These are phyloP conservation scores for Danio jaintianensis DNA, from an alignment of 2,797 vertebrate genomes.

Conservation along the genomic window DNA sequence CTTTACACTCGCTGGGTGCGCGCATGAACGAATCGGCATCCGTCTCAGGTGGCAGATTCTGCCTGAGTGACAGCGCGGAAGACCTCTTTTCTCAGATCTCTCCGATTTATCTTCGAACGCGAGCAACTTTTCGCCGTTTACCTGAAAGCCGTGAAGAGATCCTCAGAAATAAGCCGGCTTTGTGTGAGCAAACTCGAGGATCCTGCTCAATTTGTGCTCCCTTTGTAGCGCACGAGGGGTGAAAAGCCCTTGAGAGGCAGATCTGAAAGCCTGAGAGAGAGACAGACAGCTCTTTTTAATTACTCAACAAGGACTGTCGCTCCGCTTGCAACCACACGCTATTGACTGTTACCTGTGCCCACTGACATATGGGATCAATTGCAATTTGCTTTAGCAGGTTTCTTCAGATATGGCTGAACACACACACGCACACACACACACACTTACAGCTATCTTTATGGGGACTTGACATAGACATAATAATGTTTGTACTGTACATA, in stretches of 20 bases:
- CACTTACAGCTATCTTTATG: too few species aligned
- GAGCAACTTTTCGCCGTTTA: constrained; percentile 65
- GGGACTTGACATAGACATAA: too few species aligned
- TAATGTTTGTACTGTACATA: too few species aligned
- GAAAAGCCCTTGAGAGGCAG: constrained; percentile 29
- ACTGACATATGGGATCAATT: constrained; percentile 61
- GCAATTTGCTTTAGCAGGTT: constrained; percentile 66
- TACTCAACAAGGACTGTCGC: constrained; percentile 59
- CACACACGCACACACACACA: not conserved
- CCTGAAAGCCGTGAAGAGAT: constrained; percentile 72
- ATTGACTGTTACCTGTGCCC: constrained; percentile 66
- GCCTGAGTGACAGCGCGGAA: constrained; percentile 86
- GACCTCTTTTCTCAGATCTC: constrained; percentile 67
- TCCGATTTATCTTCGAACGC: constrained; percentile 60
- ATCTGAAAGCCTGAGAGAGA: constrained; percentile 26
- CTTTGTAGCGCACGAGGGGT: constrained; percentile 44
- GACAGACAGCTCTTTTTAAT: constrained; percentile 58
- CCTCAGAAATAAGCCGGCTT: constrained; percentile 74
- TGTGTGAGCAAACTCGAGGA: constrained; percentile 72
- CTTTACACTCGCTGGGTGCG: constrained; percentile 87
- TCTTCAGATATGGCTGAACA: constrained; percentile 32
- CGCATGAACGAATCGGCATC: constrained; percentile 89
- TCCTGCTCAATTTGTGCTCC: constrained; percentile 56
- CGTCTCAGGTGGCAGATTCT: constrained; percentile 92
- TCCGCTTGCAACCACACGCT: constrained; percentile 53